These are phyloP conservation scores for Tethya wilhelma DNA, from an alignment of 37 sponge, comb jelly and placozoan species.

Conservation along the genomic window DNA sequence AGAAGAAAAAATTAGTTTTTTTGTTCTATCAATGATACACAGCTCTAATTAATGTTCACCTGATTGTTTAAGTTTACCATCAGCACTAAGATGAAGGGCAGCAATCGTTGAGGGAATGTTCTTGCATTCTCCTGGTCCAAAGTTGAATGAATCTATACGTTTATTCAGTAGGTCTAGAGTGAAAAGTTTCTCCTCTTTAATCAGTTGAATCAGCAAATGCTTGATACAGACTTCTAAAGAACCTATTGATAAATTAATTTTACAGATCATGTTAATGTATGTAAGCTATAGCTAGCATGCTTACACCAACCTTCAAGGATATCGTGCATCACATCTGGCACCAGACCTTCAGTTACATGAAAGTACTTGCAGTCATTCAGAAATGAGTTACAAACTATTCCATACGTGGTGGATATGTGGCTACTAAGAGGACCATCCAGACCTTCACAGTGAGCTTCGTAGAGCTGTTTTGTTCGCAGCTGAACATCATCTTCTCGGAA, in stretches of 20 bases:
- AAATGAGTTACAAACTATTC: conserved; percentile 38
- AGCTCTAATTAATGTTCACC: conserved; percentile 8
- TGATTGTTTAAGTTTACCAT: conserved; percentile 31
- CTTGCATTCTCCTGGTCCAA: conserved; percentile 16
- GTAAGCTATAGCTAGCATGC: conserved; percentile 14
- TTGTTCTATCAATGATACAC: neutral
- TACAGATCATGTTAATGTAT: conserved; percentile 20
- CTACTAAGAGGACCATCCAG: conserved; percentile 66
- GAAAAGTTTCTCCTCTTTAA: conserved; percentile 26
- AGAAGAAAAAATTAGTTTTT: neutral
- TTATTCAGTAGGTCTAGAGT: conserved; percentile 30
- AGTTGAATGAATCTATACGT: conserved; percentile 22
- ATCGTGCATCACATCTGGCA: conserved; percentile 79
- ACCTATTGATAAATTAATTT: no score
- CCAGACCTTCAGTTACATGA: conserved; percentile 71
- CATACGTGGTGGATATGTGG: conserved; percentile 71
- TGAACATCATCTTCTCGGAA: conserved; percentile 35
- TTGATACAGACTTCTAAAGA: conserved; percentile 19
- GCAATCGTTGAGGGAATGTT: conserved; percentile 32
- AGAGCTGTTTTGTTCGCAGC: conserved; percentile 20
- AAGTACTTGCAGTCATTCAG: conserved; percentile 55
- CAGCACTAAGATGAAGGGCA: conserved; percentile 25
- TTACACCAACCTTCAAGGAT: conserved; percentile 56
- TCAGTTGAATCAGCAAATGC: conserved; percentile 1
- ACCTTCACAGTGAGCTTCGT: conserved; percentile 45